Base-by-base conservation (phyloP, 1,140 invertebrate species). In the Penaeus vannamei region DNA sequence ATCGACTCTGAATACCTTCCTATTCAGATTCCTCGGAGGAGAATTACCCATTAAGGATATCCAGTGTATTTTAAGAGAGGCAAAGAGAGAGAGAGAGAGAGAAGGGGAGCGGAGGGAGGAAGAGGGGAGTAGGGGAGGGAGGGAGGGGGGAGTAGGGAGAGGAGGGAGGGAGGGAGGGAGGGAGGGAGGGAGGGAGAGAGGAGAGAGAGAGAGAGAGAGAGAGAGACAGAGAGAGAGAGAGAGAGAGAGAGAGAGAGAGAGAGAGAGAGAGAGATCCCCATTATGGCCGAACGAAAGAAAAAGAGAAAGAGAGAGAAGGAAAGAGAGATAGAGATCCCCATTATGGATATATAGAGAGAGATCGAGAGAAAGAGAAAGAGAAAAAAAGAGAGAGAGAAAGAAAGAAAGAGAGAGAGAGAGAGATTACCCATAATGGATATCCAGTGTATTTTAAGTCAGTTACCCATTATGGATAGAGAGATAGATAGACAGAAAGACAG, bases 171-270 rank as follows among this genome's bases (percentile, higher is more conserved):
- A 79, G 76, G 36, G 76, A 79, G 76, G 36, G 76, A 79, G 76
- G 36, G 77, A 80, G 77, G 46, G 77, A 80, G 77, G 46, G 77
- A 80, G 77, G 46, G 77, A 80, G 77, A 42, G 20, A 46, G 36
- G 76, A 80, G 77, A 80, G 77, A 80, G 77, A 36, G 77, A 80
- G 77, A 80, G 32, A 46, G 77, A 80, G 77, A 80, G 77, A 36
- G 77, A 80, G 77, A 80, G 32, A 46, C 17, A 80, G 77, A 80
- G 77, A 80, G 77, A 36, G 77, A 80, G 77, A 80, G 32, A 46
- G 76, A 79, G 76, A 79, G 76, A 79, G 76, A 79, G 76, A 79
- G 76, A 79, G 76, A 79, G 77, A 80, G 77, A 80, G 77, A 80
- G 77, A 80, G 77, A 80, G 77, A 80, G 77, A 80, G 77, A 42